Evolutionary conservation across 2,797 vertebrate genomes (phyloP).

Genomic region (Phalloptychus januarius): DNA sequence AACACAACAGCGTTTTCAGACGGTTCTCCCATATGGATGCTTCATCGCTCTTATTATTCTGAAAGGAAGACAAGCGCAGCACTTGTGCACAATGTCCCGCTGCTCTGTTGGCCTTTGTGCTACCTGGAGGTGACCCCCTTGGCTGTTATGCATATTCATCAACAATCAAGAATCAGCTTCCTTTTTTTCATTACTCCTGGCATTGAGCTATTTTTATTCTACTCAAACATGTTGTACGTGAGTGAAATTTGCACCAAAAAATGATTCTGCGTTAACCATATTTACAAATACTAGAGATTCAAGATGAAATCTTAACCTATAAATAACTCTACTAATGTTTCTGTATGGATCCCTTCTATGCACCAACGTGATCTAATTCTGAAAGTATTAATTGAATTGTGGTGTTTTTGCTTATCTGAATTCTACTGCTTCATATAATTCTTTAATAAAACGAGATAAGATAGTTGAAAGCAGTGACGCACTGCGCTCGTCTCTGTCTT

Average conservation of each 20-base stretch:
- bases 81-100: constrained; percentile 66
- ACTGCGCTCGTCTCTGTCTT: constrained; percentile 33
- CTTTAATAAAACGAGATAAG: constrained; percentile 9
- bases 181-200: constrained; percentile 30
- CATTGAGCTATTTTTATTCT: constrained; percentile 67
- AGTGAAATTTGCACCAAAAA: constrained; percentile 40
- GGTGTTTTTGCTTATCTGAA: neutral
- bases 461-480: constrained; percentile 31
- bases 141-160: constrained; percentile 75
- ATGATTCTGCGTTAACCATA: constrained; percentile 7
- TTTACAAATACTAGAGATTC: constrained; percentile 21
- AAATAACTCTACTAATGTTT: neutral
- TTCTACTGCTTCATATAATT: constrained; percentile 3
- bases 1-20: constrained; percentile 79
- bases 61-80: constrained; percentile 53
- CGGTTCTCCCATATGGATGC: constrained; percentile 72
- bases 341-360: neutral
- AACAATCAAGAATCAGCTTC: constrained; percentile 49
- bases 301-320: neutral
- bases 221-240: constrained; percentile 44
- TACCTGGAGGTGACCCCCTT: constrained; percentile 77
- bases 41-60: constrained; percentile 59
- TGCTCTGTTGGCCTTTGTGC: constrained; percentile 65
- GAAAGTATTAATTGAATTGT: neutral
- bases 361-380: neutral